Conservation (phyloP, 1,140 invertebrate species). For the Drosophila truncata region DNA sequence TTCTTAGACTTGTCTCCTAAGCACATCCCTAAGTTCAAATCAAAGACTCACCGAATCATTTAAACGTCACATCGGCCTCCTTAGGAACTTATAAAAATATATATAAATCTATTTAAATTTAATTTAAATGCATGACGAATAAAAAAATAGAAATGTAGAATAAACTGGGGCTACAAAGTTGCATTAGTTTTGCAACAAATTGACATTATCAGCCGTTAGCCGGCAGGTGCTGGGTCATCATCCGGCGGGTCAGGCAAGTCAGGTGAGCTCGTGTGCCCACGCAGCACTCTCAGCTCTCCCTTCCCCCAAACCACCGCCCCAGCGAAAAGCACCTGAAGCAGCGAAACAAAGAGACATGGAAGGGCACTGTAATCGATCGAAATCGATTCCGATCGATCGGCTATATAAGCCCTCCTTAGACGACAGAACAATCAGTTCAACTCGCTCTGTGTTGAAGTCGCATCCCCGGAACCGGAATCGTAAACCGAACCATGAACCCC, state of each 20-base stretch:
- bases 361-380: background rate
- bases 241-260: conserved; percentile 15
- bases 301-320: background rate
- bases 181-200: conserved; percentile 26
- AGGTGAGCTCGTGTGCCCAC: conserved; percentile 14
- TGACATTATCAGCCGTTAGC: conserved; percentile 20
- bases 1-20: background rate
- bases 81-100: background rate
- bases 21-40: background rate
- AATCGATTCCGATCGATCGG: too few relatives aligned
- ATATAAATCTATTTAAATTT: too few relatives aligned
- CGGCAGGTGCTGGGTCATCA: conserved; percentile 36
- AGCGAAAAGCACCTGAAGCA: conserved; percentile 27
- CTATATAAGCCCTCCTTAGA: conserved; percentile 39
- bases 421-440: conserved; percentile 46
- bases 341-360: conserved; percentile 31
- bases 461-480: conserved; percentile 18
- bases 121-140: conserved; percentile 11
- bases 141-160: background rate
- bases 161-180: conserved; percentile 10
- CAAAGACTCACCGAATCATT: too few relatives aligned
- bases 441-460: conserved; percentile 60
- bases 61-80: background rate
- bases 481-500: conserved; percentile 62
- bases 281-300: conserved; percentile 1